phyloP scores from a whole-genome alignment of 2,888 invertebrate species.

The Diaphora mendica region DNA sequence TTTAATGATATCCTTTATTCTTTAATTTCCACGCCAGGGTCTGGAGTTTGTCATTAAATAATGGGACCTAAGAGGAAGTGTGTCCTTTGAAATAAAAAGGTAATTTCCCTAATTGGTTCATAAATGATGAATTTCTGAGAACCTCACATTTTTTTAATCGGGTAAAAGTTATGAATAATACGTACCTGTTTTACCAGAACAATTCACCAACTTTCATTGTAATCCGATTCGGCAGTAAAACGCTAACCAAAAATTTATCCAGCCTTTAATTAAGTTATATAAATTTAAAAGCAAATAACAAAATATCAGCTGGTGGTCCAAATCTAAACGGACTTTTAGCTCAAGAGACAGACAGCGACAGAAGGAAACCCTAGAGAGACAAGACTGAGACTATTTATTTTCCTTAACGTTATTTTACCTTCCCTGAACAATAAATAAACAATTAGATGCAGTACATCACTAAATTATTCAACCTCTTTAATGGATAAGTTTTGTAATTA shows the following conservation, averaged over 20 bases:
- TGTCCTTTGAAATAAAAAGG: too few relatives aligned
- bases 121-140: too few relatives aligned
- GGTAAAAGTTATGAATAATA: too few relatives aligned
- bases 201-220: slow-evolving; percentile 16
- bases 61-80: too few relatives aligned
- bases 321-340: slow-evolving; percentile 10
- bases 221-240: slow-evolving; percentile 38
- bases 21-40: too few relatives aligned
- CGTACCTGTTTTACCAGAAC: too few relatives aligned
- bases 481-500: neutral
- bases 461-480: neutral
- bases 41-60: too few relatives aligned
- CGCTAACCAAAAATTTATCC: slow-evolving; percentile 50
- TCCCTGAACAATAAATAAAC: neutral
- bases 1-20: too few relatives aligned
- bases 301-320: slow-evolving; percentile 44
- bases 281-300: slow-evolving; percentile 53
- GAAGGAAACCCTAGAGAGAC: neutral
- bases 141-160: too few relatives aligned
- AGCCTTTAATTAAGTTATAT: slow-evolving; percentile 55
- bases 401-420: neutral
- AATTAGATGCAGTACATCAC: neutral
- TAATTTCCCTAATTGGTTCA: too few relatives aligned
- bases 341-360: neutral
- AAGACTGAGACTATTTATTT: neutral